A percentile compares a stretch with the other conserved stretches of the same genome.
These are phyloP conservation scores for Strix uralensis DNA, from an alignment of 2,113 vertebrate species.

Conservation along the genomic window DNA sequence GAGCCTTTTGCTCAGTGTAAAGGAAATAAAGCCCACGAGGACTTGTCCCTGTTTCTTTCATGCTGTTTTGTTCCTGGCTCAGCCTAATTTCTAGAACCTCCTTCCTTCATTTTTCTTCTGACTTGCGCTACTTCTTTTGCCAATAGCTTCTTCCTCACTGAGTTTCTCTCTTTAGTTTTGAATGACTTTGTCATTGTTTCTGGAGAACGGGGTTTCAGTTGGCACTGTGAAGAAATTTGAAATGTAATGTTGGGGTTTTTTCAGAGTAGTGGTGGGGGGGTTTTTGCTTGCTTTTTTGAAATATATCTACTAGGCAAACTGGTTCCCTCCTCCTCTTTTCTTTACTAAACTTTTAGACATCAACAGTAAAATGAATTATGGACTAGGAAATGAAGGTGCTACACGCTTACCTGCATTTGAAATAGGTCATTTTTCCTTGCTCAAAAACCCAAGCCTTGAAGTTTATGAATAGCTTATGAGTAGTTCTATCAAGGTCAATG, in stretches of 20 bases:
- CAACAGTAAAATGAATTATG: not conserved
- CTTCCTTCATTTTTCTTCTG: not conserved
- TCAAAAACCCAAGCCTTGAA: not conserved
- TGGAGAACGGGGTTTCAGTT: not conserved
- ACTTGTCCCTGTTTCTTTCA: not conserved
- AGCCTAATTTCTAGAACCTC: not conserved
- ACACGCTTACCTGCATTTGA: not conserved
- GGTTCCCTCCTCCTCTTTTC: not conserved
- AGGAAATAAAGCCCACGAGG: not conserved
- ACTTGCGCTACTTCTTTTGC: too few species aligned
- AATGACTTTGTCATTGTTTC: not conserved
- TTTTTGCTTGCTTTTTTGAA: not conserved
- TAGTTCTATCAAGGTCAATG: not conserved
- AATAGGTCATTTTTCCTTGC: not conserved
- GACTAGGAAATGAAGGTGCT: not conserved
- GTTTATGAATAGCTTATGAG: not conserved
- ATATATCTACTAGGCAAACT: not conserved
- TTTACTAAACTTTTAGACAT: not conserved
- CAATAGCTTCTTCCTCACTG: not conserved
- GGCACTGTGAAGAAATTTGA: not conserved
- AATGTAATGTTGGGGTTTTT: not conserved
- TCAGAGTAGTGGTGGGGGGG: too few species aligned
- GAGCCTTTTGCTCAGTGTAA: not conserved
- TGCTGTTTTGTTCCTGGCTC: not conserved
- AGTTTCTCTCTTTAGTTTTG: not conserved